Percentiles rank a stretch among this genome's conserved stretches.
Conservation (phyloP, 2,888 invertebrate genomes). For the Hydriomena furcata region DNA sequence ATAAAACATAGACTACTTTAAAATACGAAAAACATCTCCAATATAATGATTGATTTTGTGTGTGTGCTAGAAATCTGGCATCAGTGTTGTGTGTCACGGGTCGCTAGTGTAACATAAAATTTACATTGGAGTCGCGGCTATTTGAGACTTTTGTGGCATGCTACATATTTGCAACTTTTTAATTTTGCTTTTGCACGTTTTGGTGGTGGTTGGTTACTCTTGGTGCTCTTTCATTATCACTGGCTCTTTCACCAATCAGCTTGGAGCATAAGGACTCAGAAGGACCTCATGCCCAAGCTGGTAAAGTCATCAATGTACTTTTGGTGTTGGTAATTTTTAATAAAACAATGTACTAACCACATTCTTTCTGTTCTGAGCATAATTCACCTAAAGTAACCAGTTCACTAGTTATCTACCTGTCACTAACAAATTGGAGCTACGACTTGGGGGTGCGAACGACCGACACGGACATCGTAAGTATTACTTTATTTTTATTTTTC, state of each 20-base stretch:
- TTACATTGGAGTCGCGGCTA: not conserved
- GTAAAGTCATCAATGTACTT: no score
- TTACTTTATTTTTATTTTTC: conserved; percentile 4
- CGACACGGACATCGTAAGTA: conserved; percentile 29
- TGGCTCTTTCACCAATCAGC: not conserved
- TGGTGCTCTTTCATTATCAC: conserved; percentile 40
- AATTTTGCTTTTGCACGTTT: conserved; percentile 25
- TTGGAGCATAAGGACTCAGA: no score
- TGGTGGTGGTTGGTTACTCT: conserved; percentile 55
- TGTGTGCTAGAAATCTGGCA: no score
- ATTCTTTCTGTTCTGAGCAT: conserved; percentile 70
- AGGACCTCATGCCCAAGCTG: no score
- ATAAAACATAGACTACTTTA: no score
- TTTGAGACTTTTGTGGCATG: not conserved
- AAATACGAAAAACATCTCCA: no score
- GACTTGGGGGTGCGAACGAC: conserved; percentile 27
- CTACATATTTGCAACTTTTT: not conserved
- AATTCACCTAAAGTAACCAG: conserved; percentile 68
- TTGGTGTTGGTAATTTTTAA: conserved; percentile 28
- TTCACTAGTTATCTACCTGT: conserved; percentile 52
- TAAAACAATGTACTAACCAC: conserved; percentile 65
- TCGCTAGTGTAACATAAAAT: no score
- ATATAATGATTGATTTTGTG: no score
- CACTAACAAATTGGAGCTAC: conserved; percentile 49
- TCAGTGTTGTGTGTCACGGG: no score